phyloP scores from a whole-genome alignment of 2,888 invertebrate species.

The Tetrapedia diversipes region DNA sequence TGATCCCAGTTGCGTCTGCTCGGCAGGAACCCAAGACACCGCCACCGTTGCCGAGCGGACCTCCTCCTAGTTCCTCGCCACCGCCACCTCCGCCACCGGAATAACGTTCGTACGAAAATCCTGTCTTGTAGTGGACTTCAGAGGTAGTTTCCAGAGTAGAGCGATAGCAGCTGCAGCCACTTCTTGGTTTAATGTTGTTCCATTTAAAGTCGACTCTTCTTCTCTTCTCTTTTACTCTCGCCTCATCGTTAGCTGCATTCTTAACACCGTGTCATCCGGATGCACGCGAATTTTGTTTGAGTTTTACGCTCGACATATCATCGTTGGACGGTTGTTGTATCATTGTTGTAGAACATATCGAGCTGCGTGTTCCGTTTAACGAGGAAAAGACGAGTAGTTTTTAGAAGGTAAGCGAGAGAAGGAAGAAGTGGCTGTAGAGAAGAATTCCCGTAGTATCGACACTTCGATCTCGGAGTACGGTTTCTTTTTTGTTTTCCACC shows the following conservation, averaged over 20 bases:
- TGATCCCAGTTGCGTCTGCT: conserved; percentile 30
- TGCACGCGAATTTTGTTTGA: too few relatives aligned
- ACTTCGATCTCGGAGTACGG: conserved; percentile 28
- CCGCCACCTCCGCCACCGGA: conserved; percentile 84
- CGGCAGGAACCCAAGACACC: conserved; percentile 72
- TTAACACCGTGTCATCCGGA: too few relatives aligned
- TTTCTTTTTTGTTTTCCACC: too few relatives aligned
- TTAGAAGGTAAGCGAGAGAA: neutral
- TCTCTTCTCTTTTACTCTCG: neutral
- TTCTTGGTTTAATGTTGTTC: conserved; percentile 18
- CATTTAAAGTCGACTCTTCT: neutral
- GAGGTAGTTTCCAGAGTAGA: conserved; percentile 46
- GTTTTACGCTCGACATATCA: too few relatives aligned
- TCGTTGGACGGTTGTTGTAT: too few relatives aligned
- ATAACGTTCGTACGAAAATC: conserved; percentile 60
- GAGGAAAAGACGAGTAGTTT: neutral
- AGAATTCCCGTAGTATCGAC: conserved; percentile 33
- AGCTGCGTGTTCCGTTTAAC: too few relatives aligned
- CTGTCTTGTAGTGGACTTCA: conserved; percentile 57
- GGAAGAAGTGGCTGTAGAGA: conserved; percentile 52
- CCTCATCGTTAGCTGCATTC: neutral
- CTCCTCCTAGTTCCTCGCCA: conserved; percentile 86
- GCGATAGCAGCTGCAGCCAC: conserved; percentile 42
- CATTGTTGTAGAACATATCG: neutral
- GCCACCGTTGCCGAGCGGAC: conserved; percentile 85